Evolutionary conservation across 2,113 vertebrate species (phyloP), one percentile per base, ranked within the genome.

Genomic region (Acinonyx jubatus): DNA sequence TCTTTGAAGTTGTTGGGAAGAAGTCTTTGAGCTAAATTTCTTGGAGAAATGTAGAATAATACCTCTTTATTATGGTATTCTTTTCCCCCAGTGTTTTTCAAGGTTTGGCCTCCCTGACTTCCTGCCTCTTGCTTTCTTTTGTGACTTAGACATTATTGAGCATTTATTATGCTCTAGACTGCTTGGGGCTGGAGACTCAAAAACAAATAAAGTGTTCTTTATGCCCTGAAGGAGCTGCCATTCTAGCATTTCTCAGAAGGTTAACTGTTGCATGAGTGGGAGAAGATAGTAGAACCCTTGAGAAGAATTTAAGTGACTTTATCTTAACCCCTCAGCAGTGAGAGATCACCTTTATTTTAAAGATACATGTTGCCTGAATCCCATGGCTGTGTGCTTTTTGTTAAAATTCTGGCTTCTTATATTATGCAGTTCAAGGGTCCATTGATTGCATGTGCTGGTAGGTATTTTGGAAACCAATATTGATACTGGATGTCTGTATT

Each of bases 101-200:
- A 76, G n/a, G 74, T 23, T 61, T 48, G 13, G 41, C 13, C 12
- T 89, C 18, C 12, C 27, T 66, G 50, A 21, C 2, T 68, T 81
- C 31, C 63, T 61, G 41, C 23, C 27, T 92, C 55, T 61, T 68
- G 7, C 7, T 79, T 69, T 55, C 15, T 83, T 12, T 68, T 38
- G 19, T 52, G 65, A 29, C 33, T 71, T 78, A 74, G 61, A 80
- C 19, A 81, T 55, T 81, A n/a, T 5, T 73, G 81, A 82, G 36
- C 83, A 86, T 96, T 86, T 89, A 66, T 89, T 94, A 38, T 91
- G n/a, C 27, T 74, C 13, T 19, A 66, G 52, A 91, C 38, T 50
- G 48, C n/a, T 71, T 78, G 45, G 69, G 63, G 41, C 61, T 92
- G 36, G 18, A 79, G 41, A 86, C 80, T 90, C 73, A 65, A 86